Conservation (phyloP, 1,140 invertebrate genomes). For the Aphis gossypii region DNA sequence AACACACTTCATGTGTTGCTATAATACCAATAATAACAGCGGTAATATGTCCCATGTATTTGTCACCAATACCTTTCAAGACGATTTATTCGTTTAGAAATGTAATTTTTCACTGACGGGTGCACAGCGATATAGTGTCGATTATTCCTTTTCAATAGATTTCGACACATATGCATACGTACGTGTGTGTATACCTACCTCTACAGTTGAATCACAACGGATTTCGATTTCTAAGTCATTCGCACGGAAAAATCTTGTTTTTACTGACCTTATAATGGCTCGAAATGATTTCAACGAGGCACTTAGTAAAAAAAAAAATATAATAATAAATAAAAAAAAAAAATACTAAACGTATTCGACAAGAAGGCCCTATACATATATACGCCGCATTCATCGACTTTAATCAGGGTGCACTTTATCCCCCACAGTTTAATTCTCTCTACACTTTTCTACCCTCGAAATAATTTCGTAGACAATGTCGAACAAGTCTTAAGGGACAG, state of each 20-base stretch:
- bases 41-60: background rate
- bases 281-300: background rate
- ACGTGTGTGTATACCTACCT: background rate
- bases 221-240: slow-evolving; percentile 26
- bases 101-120: background rate
- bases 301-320: background rate
- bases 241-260: slow-evolving; percentile 22
- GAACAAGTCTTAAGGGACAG: slow-evolving; percentile 42
- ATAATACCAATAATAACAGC: background rate
- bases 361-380: background rate
- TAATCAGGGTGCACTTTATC: slow-evolving; percentile 50
- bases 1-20: background rate
- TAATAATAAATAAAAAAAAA: slow-evolving; percentile 8
- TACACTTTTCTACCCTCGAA: slow-evolving; percentile 45
- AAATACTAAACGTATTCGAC: background rate
- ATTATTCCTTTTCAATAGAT: slow-evolving; percentile 16
- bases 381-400: slow-evolving; percentile 17
- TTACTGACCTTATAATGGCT: background rate
- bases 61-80: slow-evolving; percentile 9
- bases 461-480: slow-evolving; percentile 44
- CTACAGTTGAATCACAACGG: background rate
- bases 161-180: background rate
- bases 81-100: slow-evolving; percentile 19
- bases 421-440: slow-evolving; percentile 43
- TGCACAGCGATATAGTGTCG: background rate